Percentiles rank a stretch among this genome's conserved stretches.
These are phyloP conservation scores for Himalopsyche kuldschensis DNA, from an alignment of 2,888 invertebrate genomes.

Conservation along the genomic window DNA sequence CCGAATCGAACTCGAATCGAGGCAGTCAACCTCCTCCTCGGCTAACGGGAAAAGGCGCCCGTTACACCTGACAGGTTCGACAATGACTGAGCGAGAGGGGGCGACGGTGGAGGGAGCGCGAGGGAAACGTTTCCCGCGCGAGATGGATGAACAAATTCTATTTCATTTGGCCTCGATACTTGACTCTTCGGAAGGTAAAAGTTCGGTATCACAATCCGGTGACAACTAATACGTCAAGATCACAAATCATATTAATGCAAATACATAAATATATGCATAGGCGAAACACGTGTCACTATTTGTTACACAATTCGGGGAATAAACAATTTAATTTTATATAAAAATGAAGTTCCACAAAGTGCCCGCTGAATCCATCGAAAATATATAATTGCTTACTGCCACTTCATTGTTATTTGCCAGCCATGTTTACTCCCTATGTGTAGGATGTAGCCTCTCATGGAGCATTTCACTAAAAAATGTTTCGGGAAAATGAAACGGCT, in stretches of 20 bases:
- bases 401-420: no score
- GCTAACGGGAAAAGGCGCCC: conserved; percentile 35
- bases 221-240: background rate
- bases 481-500: no score
- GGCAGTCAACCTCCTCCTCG: background rate
- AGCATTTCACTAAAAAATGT: no score
- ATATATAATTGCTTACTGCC: no score
- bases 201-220: background rate
- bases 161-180: conserved; percentile 28
- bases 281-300: no score
- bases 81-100: background rate
- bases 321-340: no score
- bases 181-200: conserved; percentile 6
- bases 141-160: conserved; percentile 21
- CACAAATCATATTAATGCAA: background rate
- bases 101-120: background rate
- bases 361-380: no score
- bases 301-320: no score
- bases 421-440: no score
- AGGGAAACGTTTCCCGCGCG: background rate
- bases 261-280: no score
- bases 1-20: background rate
- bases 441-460: no score
- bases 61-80: conserved; percentile 30
- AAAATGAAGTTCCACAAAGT: no score